Evolutionary conservation across 1,140 invertebrate genomes (phyloP), one percentile per base, ranked within the genome.

Genomic region (Aphelinus atriplicis): DNA sequence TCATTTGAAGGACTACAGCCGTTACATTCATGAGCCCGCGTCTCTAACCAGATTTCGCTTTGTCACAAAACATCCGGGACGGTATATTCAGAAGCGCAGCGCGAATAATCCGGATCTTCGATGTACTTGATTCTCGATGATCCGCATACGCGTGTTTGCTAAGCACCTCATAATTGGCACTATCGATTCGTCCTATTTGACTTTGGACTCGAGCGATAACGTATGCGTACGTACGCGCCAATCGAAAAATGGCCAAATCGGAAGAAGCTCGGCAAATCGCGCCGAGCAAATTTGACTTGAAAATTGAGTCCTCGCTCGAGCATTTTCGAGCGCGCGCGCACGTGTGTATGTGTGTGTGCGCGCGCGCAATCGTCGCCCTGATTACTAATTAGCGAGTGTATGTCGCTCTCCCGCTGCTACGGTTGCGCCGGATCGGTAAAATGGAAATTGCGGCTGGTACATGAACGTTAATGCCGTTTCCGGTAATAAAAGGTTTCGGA

Each of bases 351-450:
- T 26, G 0, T 26, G 26, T 26, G 26, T 26, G 26, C 26, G 26
- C 26, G 26, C 42, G n/a, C 4, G 53, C 47, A 72, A 72, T 72
- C 62, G 45, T 45, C 48, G 70, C 4, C 7, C 7, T 73, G 56
- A 73, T 73, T 73, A 50, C 72, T 73, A 61, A 73, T 73, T 67
- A 68, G 56, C 45, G 55, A 58, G 60, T 43, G 60, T 45, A 42
- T 50, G 7, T 65, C 7, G 63, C 5, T 10, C 60, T 43, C n/a
- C 5, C 42, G 26, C 58, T 1, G 26, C 7, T 3, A 45, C 46
- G 7, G 10, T 2, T 47, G 51, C 26, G 10, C 47, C 48, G 55
- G 53, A 72, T 64, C 65, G 53, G 46, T 58, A 65, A 72, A 60
- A 66, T 73, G 56, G 47, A 60, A 72, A 71, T 63, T 72, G 61